Evolutionary conservation across 2,797 vertebrate species (phyloP).

Genomic region (Pogoniulus pusillus): DNA sequence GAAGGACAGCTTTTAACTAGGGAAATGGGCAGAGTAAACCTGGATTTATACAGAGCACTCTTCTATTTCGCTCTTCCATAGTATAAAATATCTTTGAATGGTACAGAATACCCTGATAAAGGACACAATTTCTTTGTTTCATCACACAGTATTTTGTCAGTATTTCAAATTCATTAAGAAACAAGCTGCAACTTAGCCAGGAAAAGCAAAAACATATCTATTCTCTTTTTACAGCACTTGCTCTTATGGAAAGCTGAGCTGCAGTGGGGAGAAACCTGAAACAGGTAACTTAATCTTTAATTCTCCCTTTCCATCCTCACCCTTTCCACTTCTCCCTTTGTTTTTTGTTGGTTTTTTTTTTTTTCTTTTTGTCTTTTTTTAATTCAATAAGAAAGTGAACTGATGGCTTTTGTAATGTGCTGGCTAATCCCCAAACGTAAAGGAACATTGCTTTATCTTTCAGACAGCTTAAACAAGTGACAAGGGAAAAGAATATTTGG

Average conservation of each 20-base stretch:
- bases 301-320: not conserved
- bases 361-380: not conserved
- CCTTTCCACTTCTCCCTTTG: not conserved
- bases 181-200: not conserved
- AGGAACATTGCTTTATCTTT: not conserved
- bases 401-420: not conserved
- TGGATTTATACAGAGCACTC: not conserved
- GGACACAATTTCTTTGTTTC: not conserved
- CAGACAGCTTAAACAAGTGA: not conserved
- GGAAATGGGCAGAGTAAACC: not conserved
- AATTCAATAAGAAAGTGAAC: not conserved
- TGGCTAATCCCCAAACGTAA: not conserved
- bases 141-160: not conserved
- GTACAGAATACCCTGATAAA: not conserved
- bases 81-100: not conserved
- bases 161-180: not conserved
- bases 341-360: not conserved
- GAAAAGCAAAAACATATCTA: not conserved
- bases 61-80: not conserved
- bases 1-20: not conserved
- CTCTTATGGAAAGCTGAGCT: conserved; percentile 78
- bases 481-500: not conserved
- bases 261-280: conserved; percentile 74
- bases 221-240: conserved; percentile 79
- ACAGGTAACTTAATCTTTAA: conserved; percentile 64